Conservation (phyloP, 2,888 invertebrate genomes). For the Trachelus troglodyta region DNA sequence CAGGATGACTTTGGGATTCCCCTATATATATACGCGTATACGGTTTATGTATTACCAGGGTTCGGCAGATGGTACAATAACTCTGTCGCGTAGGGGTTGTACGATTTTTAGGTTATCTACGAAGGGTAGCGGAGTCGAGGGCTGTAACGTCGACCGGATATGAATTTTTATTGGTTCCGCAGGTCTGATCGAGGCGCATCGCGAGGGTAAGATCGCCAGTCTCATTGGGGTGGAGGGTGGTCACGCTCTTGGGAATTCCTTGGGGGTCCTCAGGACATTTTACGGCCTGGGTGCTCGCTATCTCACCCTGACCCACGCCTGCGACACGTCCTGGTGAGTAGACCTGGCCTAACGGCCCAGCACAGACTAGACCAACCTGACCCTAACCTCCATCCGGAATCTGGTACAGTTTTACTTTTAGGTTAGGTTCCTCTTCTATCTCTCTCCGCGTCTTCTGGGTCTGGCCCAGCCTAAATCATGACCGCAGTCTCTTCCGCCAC, state of each 20-base stretch:
- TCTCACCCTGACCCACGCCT: slow-evolving; percentile 91
- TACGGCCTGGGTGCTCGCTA: slow-evolving; percentile 90
- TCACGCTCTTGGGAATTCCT: slow-evolving; percentile 89
- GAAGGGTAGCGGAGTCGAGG: background rate
- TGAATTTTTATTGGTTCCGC: slow-evolving; percentile 59
- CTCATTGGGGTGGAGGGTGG: slow-evolving; percentile 94
- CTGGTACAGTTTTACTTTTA: slow-evolving; percentile 5
- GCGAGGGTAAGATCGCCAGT: slow-evolving; percentile 82
- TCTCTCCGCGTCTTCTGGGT: background rate
- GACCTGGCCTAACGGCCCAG: slow-evolving; percentile 33
- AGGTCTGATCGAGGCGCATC: slow-evolving; percentile 79
- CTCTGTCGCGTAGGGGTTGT: no score
- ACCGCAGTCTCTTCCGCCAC: no score
- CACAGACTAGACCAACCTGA: no score
- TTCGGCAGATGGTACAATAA: no score
- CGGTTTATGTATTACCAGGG: no score
- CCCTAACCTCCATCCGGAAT: no score
- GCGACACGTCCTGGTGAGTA: slow-evolving; percentile 86
- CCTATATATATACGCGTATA: no score
- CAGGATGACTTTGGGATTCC: no score
- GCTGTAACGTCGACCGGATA: background rate
- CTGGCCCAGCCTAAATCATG: no score
- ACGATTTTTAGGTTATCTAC: slow-evolving; percentile 12
- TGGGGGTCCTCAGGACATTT: slow-evolving; percentile 88
- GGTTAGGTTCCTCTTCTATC: slow-evolving; percentile 6